Percentiles rank a stretch among this genome's conserved stretches.
Conservation (phyloP, 2,888 invertebrate species). For the Caenorhabditis imperialis region DNA sequence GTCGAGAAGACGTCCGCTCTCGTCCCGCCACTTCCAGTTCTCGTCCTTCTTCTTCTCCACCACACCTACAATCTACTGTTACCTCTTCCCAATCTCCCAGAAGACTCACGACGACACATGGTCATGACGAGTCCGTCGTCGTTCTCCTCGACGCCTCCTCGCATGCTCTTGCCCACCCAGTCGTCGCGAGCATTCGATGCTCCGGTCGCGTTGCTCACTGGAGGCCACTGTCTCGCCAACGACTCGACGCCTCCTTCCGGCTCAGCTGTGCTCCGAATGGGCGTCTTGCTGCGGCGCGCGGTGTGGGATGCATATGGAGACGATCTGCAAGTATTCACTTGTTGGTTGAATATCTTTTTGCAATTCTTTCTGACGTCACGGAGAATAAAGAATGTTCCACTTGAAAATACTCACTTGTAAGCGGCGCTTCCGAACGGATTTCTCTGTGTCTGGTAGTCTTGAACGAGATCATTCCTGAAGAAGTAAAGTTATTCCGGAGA, state of each 20-base stretch:
- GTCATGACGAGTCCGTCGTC: conserved; percentile 62
- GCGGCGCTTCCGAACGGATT: conserved; percentile 55
- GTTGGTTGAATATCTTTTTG: too few relatives aligned
- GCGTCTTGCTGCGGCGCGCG: conserved; percentile 61
- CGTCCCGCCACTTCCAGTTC: conserved; percentile 66
- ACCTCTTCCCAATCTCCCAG: too few relatives aligned
- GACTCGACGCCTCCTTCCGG: conserved; percentile 52
- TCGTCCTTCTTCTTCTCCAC: conserved; percentile 64
- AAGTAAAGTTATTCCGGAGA: conserved; percentile 41
- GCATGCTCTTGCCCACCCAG: conserved; percentile 51
- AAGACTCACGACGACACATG: conserved; percentile 58
- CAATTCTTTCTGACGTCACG: too few relatives aligned
- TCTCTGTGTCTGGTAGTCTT: conserved; percentile 51
- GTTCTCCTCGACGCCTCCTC: conserved; percentile 36
- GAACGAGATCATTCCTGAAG: conserved; percentile 45
- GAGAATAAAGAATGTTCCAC: too few relatives aligned
- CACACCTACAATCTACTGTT: conserved; percentile 49
- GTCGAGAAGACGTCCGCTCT: conserved; percentile 57
- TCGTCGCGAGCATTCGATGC: conserved; percentile 42
- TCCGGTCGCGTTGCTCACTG: conserved; percentile 57
- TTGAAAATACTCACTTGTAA: conserved; percentile 38
- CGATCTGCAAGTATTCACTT: too few relatives aligned
- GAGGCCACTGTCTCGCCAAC: conserved; percentile 61
- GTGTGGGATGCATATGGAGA: conserved; percentile 64
- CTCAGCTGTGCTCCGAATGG: conserved; percentile 48